phyloP scores from a whole-genome alignment of 2,888 invertebrate genomes.

The Germaria angustata region DNA sequence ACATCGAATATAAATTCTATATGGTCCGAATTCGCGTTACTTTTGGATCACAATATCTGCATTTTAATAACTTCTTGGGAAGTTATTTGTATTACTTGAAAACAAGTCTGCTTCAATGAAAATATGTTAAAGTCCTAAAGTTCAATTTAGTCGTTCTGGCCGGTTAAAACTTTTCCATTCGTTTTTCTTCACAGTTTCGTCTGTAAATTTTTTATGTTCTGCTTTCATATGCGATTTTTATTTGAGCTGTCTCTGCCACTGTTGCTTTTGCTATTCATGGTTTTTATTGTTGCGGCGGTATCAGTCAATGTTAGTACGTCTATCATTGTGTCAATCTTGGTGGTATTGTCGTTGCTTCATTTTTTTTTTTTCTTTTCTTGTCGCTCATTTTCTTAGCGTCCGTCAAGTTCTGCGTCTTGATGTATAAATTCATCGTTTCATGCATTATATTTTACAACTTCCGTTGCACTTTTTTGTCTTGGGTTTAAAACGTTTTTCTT shows the following conservation, averaged over 20 bases:
- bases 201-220: slow-evolving; percentile 44
- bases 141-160: neutral
- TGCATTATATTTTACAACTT: slow-evolving; percentile 62
- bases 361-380: slow-evolving; percentile 32
- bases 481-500: slow-evolving; percentile 47
- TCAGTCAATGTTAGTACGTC: slow-evolving; percentile 49
- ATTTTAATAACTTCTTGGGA: too few species aligned
- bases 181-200: slow-evolving; percentile 5
- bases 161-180: slow-evolving; percentile 40
- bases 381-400: slow-evolving; percentile 8
- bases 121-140: neutral
- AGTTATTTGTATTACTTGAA: too few species aligned
- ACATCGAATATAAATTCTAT: too few species aligned
- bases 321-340: slow-evolving; percentile 75
- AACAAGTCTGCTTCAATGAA: too few species aligned
- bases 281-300: slow-evolving; percentile 1
- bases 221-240: slow-evolving; percentile 66
- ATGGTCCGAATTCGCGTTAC: too few species aligned
- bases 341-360: slow-evolving; percentile 73
- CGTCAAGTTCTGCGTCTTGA: slow-evolving; percentile 31
- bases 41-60: too few species aligned
- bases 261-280: slow-evolving; percentile 6
- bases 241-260: neutral
- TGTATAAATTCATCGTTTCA: slow-evolving; percentile 27
- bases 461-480: slow-evolving; percentile 63